A percentile compares a stretch with the other conserved stretches of the same genome.
Conservation (phyloP, 2,113 vertebrate species). For the Caretta caretta region DNA sequence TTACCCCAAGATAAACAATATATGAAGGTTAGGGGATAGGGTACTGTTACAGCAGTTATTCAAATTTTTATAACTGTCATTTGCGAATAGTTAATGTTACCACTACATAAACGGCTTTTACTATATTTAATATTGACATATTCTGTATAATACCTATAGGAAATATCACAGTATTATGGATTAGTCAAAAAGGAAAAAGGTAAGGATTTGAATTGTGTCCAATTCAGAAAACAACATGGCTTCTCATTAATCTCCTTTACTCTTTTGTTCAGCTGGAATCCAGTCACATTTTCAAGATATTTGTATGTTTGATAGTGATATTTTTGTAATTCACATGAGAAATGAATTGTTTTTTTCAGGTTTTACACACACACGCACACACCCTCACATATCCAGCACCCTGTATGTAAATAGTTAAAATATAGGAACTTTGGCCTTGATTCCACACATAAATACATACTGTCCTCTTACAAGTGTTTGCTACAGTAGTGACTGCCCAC, state of each 20-base stretch:
- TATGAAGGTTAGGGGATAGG: no score
- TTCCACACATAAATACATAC: not conserved
- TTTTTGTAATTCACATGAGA: not conserved
- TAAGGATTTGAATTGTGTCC: no score
- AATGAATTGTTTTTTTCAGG: not conserved
- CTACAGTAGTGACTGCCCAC: not conserved
- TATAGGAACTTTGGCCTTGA: not conserved
- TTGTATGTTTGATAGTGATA: not conserved
- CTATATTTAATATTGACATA: no score
- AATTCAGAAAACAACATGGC: not conserved
- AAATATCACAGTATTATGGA: no score
- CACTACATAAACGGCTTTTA: no score
- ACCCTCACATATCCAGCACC: not conserved
- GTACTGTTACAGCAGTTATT: no score
- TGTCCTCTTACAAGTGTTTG: not conserved
- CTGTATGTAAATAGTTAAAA: not conserved
- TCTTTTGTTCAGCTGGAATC: not conserved
- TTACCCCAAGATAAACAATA: no score
- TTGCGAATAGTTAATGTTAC: no score
- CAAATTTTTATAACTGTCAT: no score
- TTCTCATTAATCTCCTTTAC: not conserved
- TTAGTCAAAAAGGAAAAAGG: no score
- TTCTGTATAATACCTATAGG: no score
- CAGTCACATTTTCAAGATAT: not conserved
- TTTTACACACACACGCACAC: not conserved